Conservation (phyloP, 2,113 vertebrate genomes). For the Neolamprologus kungweensis region DNA sequence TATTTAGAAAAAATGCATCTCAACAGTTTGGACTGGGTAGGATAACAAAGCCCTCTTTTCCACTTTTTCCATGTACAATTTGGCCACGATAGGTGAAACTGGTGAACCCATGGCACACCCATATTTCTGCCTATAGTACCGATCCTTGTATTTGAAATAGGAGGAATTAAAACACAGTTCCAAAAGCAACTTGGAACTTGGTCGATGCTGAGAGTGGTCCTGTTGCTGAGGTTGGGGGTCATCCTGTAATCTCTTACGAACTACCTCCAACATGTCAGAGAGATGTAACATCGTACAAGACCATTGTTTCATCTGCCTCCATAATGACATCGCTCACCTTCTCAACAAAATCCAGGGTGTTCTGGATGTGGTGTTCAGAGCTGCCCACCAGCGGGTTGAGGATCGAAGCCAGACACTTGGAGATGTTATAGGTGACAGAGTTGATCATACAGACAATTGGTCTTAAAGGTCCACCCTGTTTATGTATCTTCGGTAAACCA, state of each 20-base stretch:
- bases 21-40: too few species aligned
- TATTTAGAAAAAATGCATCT: too few species aligned
- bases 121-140: too few species aligned
- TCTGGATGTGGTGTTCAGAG: rapidly evolving
- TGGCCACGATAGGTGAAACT: too few species aligned
- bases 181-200: neutral
- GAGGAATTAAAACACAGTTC: too few species aligned
- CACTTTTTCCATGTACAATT: too few species aligned
- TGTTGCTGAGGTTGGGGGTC: neutral
- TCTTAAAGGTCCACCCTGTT: neutral
- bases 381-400: rapidly evolving
- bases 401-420: rapidly evolving
- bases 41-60: too few species aligned
- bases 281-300: neutral
- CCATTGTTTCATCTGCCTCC: neutral
- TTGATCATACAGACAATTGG: rapidly evolving
- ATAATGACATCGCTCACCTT: neutral
- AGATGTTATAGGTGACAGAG: neutral
- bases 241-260: neutral
- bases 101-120: too few species aligned
- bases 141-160: too few species aligned
- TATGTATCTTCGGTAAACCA: neutral
- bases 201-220: neutral
- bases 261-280: neutral
- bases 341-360: rapidly evolving